Evolutionary conservation across 1,140 invertebrate genomes (phyloP), one percentile per base, ranked within the genome.

Genomic region (Leptestheria dahalacensis): DNA sequence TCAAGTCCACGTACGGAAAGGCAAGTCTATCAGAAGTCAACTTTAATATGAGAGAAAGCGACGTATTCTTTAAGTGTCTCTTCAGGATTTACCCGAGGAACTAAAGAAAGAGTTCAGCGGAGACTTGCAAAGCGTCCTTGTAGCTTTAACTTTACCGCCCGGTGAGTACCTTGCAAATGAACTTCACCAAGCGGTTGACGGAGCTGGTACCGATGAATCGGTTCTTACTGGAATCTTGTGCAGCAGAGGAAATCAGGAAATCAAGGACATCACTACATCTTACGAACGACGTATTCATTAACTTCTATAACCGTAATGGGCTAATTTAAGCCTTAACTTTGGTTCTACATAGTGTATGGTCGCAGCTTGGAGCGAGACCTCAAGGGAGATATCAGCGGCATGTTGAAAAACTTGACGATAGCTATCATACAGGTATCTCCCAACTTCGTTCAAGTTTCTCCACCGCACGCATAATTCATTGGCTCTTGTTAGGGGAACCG

Each of bases 361-460:
- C 88, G 82, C 69, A 74, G 81, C 49, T 72, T 98, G 60, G 94
- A 98, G 69, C 80, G 80, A 2, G 92, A 95, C 67, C 75, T 98
- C 55, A 85, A 85, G 68, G 86, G 84, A 24, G 95, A 98, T 68
- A 95, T 93, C 18, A 94, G 91, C 1, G 94, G 91, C 2, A 80
- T 89, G 68, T 97, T 97, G 74, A 88, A 89, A 71, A 82, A 91
- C 58, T 75, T 98, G 3, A 79, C 94, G 52, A 83, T 97, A 41
- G 88, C 86, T 1, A 72, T 90, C 48, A 81, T 33, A 26, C 20
- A 52, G 24, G 57, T 46, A 51, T 29, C 4, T 33, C 9, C 33
- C n/a, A 59, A 0, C 18, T n/a, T 23, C 51, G 9, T 21, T 55
- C n/a, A n/a, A n/a, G n/a, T n/a, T n/a, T n/a, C n/a, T n/a, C n/a